Evolutionary conservation across 2,797 vertebrate genomes (phyloP).

Genomic region (Tokudaia muenninki): DNA sequence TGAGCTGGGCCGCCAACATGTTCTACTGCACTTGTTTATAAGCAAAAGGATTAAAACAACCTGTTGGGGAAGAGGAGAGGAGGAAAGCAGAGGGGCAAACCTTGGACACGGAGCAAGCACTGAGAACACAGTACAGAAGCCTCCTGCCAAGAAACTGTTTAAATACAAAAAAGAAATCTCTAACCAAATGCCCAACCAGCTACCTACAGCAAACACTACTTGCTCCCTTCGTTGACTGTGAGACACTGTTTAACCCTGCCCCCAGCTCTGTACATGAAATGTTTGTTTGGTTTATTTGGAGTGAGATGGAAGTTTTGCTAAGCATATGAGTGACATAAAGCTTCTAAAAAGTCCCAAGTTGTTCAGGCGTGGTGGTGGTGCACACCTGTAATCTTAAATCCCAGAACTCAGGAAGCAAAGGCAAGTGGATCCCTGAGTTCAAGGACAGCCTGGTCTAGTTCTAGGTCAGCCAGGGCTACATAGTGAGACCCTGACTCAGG

Average conservation of each 20-base stretch:
- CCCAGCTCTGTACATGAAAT: slow-evolving; percentile 37
- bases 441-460: neutral
- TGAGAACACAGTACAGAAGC: slow-evolving; percentile 16
- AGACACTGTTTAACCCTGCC: slow-evolving; percentile 34
- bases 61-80: neutral
- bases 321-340: neutral
- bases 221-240: slow-evolving; percentile 63
- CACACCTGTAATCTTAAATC: neutral
- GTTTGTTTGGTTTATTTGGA: neutral
- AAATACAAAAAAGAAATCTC: slow-evolving; percentile 69
- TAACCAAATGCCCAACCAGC: slow-evolving; percentile 63
- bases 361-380: too few species aligned
- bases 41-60: slow-evolving; percentile 73
- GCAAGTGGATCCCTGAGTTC: neutral
- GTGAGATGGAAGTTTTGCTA: neutral
- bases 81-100: slow-evolving; percentile 21
- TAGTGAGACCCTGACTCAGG: neutral
- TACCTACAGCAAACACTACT: slow-evolving; percentile 69
- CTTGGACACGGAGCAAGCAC: neutral
- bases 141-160: slow-evolving; percentile 62
- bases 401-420: neutral
- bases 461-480: neutral
- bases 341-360: neutral
- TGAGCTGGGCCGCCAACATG: slow-evolving; percentile 36
- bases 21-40: slow-evolving; percentile 76